These are phyloP conservation scores for Tokudaia muenninki DNA, from an alignment of 2,797 vertebrate genomes.

Conservation along the genomic window DNA sequence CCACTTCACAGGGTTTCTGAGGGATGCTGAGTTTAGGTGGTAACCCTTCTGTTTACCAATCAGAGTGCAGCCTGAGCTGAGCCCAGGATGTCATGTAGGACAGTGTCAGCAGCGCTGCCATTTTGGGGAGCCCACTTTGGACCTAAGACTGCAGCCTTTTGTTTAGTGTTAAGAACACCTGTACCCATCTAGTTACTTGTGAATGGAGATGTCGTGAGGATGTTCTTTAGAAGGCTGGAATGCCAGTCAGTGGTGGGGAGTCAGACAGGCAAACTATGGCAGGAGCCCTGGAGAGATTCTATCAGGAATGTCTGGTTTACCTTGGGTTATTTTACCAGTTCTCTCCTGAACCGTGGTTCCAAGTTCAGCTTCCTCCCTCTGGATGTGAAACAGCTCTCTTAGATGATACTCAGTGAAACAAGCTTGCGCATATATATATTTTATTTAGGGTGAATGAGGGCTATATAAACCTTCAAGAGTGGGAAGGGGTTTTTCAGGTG, in stretches of 20 bases:
- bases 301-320: too few relatives aligned
- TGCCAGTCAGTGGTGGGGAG: not conserved
- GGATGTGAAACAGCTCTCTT: too few relatives aligned
- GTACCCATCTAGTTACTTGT: not conserved
- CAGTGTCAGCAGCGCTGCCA: not conserved
- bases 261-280: not conserved
- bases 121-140: not conserved
- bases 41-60: not conserved
- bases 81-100: not conserved
- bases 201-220: not conserved
- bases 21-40: too few relatives aligned
- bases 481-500: too few relatives aligned
- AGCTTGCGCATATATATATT: too few relatives aligned
- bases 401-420: too few relatives aligned
- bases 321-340: not conserved
- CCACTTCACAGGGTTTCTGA: not conserved
- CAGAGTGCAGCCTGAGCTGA: not conserved
- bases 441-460: too few relatives aligned
- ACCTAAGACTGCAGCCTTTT: not conserved
- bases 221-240: not conserved
- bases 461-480: too few relatives aligned
- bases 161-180: not conserved
- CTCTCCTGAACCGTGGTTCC: too few relatives aligned
- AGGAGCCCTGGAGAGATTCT: not conserved
- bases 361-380: too few relatives aligned